Evolutionary conservation across 2,113 vertebrate genomes (phyloP), one percentile per base, ranked within the genome.

Genomic region (Eulemur rufifrons): DNA sequence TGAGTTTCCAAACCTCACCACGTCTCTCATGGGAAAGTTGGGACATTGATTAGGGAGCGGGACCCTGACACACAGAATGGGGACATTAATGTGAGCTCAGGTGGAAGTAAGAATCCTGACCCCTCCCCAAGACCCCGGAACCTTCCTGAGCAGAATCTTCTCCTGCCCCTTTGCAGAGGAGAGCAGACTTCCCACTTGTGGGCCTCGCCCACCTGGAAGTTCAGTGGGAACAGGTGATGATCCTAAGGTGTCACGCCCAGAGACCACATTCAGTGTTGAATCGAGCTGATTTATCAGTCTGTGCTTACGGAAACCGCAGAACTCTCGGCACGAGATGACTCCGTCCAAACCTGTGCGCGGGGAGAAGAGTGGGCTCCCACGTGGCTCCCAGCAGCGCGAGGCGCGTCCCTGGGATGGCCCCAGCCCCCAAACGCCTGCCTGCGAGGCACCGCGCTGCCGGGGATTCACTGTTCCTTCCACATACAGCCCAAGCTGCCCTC

Each of bases 321-420:
- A 7, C 32, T 10, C 76, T 50, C 0, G 6, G 20, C 45, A 23
- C 0, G 29, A 18, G 47, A 20, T 0, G 0, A 21, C 76, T 21
- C 32, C 1, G 0, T 4, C 8, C 32, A 23, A 18, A 12, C 47
- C 32, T 18, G 32, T 21, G 32, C 3, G 6, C 34, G 1, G 76
- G 76, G 66, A 20, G 66, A 18, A 0, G 10, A 54, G 32, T 34
- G 2, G n/a, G n/a, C n/a, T 37, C 34, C 18, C 34, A 37, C 0
- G 50, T 15, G 50, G 20, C 1, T 2, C 2, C 11, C 34, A 5
- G 34, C 5, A 37, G 34, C 76, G n/a, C 0, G 20, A 78, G 76
- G 20, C 6, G 18, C 10, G 3, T 76, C 34, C 34, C 50, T 54
- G 77, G 50, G 42, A 10, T 1, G 50, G 21, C 50, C 34, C 34